These are phyloP conservation scores for Channa maculata DNA, from an alignment of 2,113 vertebrate species.

Conservation along the genomic window DNA sequence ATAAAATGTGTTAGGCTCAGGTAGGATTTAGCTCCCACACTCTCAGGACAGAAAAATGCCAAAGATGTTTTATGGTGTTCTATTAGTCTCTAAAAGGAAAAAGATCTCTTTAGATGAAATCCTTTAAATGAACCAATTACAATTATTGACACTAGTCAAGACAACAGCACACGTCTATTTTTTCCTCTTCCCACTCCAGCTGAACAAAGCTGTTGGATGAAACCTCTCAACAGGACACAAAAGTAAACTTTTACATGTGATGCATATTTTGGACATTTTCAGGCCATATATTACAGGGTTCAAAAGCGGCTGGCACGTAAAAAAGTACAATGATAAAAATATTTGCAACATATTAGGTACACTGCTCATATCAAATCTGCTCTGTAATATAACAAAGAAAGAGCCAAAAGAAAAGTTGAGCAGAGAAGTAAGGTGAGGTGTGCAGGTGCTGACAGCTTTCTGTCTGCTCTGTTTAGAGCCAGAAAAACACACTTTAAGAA, in stretches of 20 bases:
- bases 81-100: too few species aligned
- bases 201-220: neutral
- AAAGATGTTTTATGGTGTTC: too few species aligned
- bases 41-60: too few species aligned
- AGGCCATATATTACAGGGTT: neutral
- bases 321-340: too few species aligned
- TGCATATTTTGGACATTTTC: neutral
- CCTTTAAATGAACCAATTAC: too few species aligned
- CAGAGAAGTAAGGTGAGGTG: constrained; percentile 21
- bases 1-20: too few species aligned
- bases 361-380: constrained; percentile 13
- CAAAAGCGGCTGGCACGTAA: too few species aligned
- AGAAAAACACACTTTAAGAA: constrained; percentile 21
- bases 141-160: too few species aligned
- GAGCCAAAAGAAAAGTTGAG: neutral
- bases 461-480: too few species aligned
- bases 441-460: constrained; percentile 11
- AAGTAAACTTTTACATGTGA: neutral
- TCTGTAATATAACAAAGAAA: constrained; percentile 9
- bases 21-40: too few species aligned
- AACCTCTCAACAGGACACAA: neutral
- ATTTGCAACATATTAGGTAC: neutral
- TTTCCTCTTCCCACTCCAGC: neutral
- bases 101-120: too few species aligned
- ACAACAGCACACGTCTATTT: too few species aligned